Evolutionary conservation across 1,140 invertebrate species (phyloP), one percentile per base, ranked within the genome.

Genomic region (Drosophila grimshawi): DNA sequence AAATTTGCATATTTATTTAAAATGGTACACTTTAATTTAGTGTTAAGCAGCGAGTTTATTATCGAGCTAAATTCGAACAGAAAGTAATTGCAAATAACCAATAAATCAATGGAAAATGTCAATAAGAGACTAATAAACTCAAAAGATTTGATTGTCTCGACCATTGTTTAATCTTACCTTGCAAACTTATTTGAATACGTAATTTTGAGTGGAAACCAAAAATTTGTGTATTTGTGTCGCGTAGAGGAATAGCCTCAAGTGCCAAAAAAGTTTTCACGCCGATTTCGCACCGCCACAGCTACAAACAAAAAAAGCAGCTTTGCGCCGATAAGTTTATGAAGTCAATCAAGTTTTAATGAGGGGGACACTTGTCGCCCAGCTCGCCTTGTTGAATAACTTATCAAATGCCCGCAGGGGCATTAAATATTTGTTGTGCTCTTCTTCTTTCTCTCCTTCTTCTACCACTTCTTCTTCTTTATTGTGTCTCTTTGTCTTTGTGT

Each of bases 341-440:
- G 79, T 86, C 82, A 86, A 86, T 86, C 82, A 86, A 86, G 79
- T 86, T 86, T 86, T 86, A 86, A 86, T 86, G 82, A 86, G 65
- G 82, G 62, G 35, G 55, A 77, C 73, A 65, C 29, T 75, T 70
- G 43, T 37, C 19, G 19, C 57, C n/a, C 43, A 53, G 55, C 43
- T 60, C 41, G 39, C 10, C 49, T 35, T 32, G 45, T 32, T 76
- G 69, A 66, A 77, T 77, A 77, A 77, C 67, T 77, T 67, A 73
- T 32, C 51, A 73, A 72, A 67, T 52, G 63, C 67, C 74, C 69
- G 49, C 30, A 39, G 68, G 74, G 39, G 39, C 30, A 29, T 46
- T 55, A 49, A 19, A 35, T 63, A 43, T 52, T 52, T 63, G 35
- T 10, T 32, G 10, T 19, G n/a, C 29, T 53, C 49, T 41, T 41